These are phyloP conservation scores for Charaxes varanes DNA, from an alignment of 1,140 invertebrate genomes.

Conservation along the genomic window DNA sequence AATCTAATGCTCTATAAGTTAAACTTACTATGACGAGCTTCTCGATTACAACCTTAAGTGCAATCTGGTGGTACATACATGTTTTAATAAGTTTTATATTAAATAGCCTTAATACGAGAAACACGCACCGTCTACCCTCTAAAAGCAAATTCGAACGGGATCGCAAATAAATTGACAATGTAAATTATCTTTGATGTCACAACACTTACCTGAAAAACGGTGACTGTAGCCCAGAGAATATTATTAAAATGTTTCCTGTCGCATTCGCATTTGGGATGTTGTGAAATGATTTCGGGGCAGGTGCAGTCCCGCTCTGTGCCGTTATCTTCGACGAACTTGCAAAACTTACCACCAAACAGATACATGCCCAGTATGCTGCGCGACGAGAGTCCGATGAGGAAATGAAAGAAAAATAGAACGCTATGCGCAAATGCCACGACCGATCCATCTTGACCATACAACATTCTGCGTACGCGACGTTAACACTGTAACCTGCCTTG, in stretches of 20 bases:
- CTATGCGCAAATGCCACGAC: conserved; percentile 70
- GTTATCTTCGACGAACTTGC: conserved; percentile 93
- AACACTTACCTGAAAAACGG: conserved; percentile 95
- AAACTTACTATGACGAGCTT: conserved; percentile 42
- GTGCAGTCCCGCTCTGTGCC: conserved; percentile 90
- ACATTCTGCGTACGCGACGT: conserved; percentile 45
- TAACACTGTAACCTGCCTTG: conserved; percentile 49
- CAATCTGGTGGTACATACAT: no score
- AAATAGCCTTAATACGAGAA: conserved; percentile 41
- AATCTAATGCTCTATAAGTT: conserved; percentile 31
- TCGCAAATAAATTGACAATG: conserved; percentile 68
- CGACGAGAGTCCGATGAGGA: conserved; percentile 61
- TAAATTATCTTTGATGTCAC: conserved; percentile 45
- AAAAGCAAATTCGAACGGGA: conserved; percentile 54
- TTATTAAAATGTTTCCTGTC: conserved; percentile 98
- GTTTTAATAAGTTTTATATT: conserved; percentile 4
- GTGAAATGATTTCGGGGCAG: conserved; percentile 91
- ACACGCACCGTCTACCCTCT: conserved; percentile 51
- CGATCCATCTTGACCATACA: conserved; percentile 49
- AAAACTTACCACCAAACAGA: conserved; percentile 99
- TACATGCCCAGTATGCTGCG: conserved; percentile 97
- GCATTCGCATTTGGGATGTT: conserved; percentile 91
- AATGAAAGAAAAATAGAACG: conserved; percentile 74
- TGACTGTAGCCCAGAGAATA: conserved; percentile 96
- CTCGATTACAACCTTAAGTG: conserved; percentile 33